Base-by-base conservation (phyloP, 2,113 vertebrate genomes). In the Arvicanthis niloticus region DNA sequence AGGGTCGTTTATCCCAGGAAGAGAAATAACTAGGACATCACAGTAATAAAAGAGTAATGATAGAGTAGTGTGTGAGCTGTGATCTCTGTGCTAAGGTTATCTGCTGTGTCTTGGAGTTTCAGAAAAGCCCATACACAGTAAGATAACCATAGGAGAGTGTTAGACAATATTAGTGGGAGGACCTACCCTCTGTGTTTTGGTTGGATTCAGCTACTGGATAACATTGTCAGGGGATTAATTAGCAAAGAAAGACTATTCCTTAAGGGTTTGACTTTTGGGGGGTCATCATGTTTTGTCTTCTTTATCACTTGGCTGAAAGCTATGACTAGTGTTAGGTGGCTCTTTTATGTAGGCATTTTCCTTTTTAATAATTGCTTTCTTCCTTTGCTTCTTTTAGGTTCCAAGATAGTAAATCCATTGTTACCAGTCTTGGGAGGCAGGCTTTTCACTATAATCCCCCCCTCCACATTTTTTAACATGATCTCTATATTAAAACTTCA, bases 401-500 rank as follows among this genome's bases (percentile, higher is more conserved):
- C 34, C 31, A 15, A 10, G 22, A 65, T 65, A 73, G 60, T 65
- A 78, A 72, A 85, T 40, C 81, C 26, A 53, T 31, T 85, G 53
- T n/a, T 75, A 75, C n/a, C 15, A 40, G 72, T 48, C 37, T 62
- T 31, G 15, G 10, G 13, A 42, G 26, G 17, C 21, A 37, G 40
- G 53, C 67, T n/a, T 60, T 81, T 92, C 40, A 60, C 84, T 40
- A 1, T 13, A 26, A 56, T 91, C 40, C 62, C 60, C 45, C 24
- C 9, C 9, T 42, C 19, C 37, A 58, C 24, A 42, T 16, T 9
- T 65, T 78, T 94, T 53, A 16, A 77, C 26, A 65, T 81, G 75
- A 85, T 80, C 19, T 88, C 26, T 78, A 2, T 40, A 78, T 90
- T 89, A 92, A 90, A 89, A 76, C 76, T 70, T 87, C 34, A 86